A percentile compares a stretch with the other conserved stretches of the same genome.
Evolutionary conservation across 2,888 invertebrate genomes (phyloP).

Genomic region (Campaea margaritaria): DNA sequence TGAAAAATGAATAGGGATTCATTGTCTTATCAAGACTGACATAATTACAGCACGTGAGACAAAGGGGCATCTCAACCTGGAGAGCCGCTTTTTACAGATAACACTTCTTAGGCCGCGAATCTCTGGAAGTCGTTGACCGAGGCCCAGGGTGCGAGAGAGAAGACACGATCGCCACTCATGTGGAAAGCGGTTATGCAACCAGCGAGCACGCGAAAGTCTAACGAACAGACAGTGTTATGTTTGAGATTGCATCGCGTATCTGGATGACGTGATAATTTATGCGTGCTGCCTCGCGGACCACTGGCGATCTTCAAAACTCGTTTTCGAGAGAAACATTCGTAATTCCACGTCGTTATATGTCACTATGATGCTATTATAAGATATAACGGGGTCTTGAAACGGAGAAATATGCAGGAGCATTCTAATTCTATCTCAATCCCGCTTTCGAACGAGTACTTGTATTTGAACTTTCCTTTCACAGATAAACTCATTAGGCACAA

Average conservation of each 20-base stretch:
- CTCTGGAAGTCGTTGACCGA: slow-evolving; percentile 79
- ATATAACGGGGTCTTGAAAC: slow-evolving; percentile 18
- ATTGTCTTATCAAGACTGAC: slow-evolving; percentile 43
- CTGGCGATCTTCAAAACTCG: slow-evolving; percentile 43
- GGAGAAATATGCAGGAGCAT: slow-evolving; percentile 16
- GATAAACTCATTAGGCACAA: slow-evolving; percentile 58
- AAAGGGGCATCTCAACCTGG: slow-evolving; percentile 43
- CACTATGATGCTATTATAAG: slow-evolving; percentile 25
- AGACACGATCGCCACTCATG: slow-evolving; percentile 70
- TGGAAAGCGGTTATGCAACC: slow-evolving; percentile 84
- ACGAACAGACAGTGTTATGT: slow-evolving; percentile 56
- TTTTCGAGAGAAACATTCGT: slow-evolving; percentile 43
- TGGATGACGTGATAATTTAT: slow-evolving; percentile 61
- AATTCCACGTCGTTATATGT: slow-evolving; percentile 35
- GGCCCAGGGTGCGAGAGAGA: slow-evolving; percentile 73
- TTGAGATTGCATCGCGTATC: slow-evolving; percentile 63
- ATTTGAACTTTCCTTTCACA: slow-evolving; percentile 50
- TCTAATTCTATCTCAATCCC: slow-evolving; percentile 19
- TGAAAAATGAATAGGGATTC: neutral
- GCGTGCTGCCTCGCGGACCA: slow-evolving; percentile 35
- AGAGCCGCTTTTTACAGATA: slow-evolving; percentile 48
- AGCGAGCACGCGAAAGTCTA: slow-evolving; percentile 76
- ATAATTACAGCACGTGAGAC: slow-evolving; percentile 45
- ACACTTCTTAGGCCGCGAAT: slow-evolving; percentile 58
- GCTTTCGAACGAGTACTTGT: slow-evolving; percentile 45